These are phyloP conservation scores for Capitulum mitella DNA, from an alignment of 2,888 invertebrate genomes.

Conservation along the genomic window DNA sequence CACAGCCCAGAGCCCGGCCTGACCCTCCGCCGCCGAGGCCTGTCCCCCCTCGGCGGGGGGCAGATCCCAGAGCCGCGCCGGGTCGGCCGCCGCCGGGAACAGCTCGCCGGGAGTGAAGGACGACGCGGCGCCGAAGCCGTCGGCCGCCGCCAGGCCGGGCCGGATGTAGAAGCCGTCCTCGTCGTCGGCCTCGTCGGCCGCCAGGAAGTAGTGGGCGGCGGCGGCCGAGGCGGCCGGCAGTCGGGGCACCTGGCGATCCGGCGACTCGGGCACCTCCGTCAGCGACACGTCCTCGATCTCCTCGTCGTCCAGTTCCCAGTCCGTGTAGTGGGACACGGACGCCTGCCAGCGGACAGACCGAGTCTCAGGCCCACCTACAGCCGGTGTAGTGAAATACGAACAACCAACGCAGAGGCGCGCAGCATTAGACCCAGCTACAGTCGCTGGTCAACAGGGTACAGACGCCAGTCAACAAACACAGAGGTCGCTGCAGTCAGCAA, in stretches of 20 bases:
- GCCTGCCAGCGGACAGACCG: neutral
- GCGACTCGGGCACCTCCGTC: slow-evolving; percentile 12
- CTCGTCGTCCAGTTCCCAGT: slow-evolving; percentile 15
- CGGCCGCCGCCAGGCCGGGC: slow-evolving; percentile 31
- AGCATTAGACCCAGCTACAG: too few species aligned
- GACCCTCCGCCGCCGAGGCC: too few species aligned
- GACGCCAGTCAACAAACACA: too few species aligned
- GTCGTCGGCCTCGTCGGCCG: slow-evolving; percentile 36
- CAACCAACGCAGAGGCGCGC: too few species aligned
- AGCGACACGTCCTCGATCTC: slow-evolving; percentile 19
- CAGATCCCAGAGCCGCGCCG: neutral
- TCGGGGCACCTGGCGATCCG: neutral
- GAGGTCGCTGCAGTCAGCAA: too few species aligned
- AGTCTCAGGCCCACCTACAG: too few species aligned
- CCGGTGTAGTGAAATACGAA: too few species aligned
- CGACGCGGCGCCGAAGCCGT: slow-evolving; percentile 28
- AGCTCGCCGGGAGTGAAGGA: slow-evolving; percentile 34
- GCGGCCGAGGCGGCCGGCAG: neutral
- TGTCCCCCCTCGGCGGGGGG: neutral
- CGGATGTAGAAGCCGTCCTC: slow-evolving; percentile 63
- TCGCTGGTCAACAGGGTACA: too few species aligned
- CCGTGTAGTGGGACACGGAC: slow-evolving; percentile 5
- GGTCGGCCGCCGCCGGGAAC: slow-evolving; percentile 27
- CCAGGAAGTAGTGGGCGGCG: slow-evolving; percentile 40
- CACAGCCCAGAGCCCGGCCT: neutral